phyloP scores from a whole-genome alignment of 1,140 invertebrate genomes.

The Drosophila kurseongensis region DNA sequence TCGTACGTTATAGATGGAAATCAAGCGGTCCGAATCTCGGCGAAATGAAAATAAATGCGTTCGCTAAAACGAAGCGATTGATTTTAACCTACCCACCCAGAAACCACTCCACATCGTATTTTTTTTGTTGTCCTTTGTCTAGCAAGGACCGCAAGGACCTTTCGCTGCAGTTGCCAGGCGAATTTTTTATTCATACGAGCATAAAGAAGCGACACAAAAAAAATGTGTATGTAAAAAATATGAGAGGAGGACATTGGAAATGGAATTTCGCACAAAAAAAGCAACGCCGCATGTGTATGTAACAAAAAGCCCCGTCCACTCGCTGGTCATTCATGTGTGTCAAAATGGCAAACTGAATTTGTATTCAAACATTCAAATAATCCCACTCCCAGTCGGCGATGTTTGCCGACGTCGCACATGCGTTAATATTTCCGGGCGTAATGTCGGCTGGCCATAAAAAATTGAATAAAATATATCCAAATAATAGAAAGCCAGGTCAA shows the following conservation, averaged over 20 bases:
- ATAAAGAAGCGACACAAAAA: constrained; percentile 36
- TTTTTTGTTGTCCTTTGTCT: constrained; percentile 28
- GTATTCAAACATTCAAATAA: constrained; percentile 79
- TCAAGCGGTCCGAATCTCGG: constrained; percentile 62
- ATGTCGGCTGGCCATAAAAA: constrained; percentile 69
- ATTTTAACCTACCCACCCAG: constrained; percentile 50
- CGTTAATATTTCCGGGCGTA: constrained; percentile 78
- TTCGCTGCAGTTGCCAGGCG: constrained; percentile 17
- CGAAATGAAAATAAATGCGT: constrained; percentile 82
- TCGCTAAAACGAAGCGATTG: constrained; percentile 78
- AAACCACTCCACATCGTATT: neutral
- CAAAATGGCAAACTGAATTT: constrained; percentile 82
- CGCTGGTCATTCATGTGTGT: constrained; percentile 81
- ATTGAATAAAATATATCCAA: constrained; percentile 46
- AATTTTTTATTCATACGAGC: constrained; percentile 64
- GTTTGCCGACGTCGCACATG: constrained; percentile 62
- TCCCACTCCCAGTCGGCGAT: constrained; percentile 18
- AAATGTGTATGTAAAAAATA: constrained; percentile 17
- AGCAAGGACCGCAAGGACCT: constrained; percentile 27
- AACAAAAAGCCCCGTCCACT: constrained; percentile 35
- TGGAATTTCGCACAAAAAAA: constrained; percentile 43
- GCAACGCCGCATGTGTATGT: neutral
- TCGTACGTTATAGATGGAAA: constrained; percentile 4
- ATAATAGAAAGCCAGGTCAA: constrained; percentile 29
- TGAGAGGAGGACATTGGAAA: constrained; percentile 39